A percentile compares a stretch with the other conserved stretches of the same genome.
These are phyloP conservation scores for Tamandua tetradactyla DNA, from an alignment of 2,797 vertebrate genomes.

Conservation along the genomic window DNA sequence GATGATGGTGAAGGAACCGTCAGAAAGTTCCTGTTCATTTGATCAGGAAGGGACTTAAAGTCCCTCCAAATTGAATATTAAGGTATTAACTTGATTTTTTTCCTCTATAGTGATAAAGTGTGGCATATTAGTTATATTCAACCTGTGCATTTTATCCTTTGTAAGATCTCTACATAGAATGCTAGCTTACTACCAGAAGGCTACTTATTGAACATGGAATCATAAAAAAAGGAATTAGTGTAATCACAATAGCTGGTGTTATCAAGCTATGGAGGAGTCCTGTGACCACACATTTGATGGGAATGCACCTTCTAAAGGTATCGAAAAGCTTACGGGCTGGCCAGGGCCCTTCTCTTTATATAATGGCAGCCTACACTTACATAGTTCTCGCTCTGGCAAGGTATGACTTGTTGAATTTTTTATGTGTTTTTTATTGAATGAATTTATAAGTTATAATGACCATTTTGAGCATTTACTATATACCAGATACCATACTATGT, in stretches of 20 bases:
- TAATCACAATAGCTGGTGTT: background rate
- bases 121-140: background rate
- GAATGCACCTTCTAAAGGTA: background rate
- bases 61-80: background rate
- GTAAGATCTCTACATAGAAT: background rate
- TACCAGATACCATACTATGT: background rate
- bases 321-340: background rate
- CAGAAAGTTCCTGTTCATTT: background rate
- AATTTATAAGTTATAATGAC: background rate
- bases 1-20: background rate
- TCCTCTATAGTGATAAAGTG: background rate
- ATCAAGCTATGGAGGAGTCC: background rate
- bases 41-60: background rate
- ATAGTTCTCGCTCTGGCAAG: background rate
- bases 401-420: background rate
- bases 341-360: background rate
- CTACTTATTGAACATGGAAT: background rate
- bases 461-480: background rate
- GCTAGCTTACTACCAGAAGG: background rate
- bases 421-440: background rate
- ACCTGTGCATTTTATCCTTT: background rate
- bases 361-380: background rate
- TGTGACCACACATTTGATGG: background rate
- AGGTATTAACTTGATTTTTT: background rate
- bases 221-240: background rate